Percentiles rank a stretch among this genome's conserved stretches.
These are phyloP conservation scores for Aleiodes alternator DNA, from an alignment of 2,888 invertebrate genomes.

Conservation along the genomic window DNA sequence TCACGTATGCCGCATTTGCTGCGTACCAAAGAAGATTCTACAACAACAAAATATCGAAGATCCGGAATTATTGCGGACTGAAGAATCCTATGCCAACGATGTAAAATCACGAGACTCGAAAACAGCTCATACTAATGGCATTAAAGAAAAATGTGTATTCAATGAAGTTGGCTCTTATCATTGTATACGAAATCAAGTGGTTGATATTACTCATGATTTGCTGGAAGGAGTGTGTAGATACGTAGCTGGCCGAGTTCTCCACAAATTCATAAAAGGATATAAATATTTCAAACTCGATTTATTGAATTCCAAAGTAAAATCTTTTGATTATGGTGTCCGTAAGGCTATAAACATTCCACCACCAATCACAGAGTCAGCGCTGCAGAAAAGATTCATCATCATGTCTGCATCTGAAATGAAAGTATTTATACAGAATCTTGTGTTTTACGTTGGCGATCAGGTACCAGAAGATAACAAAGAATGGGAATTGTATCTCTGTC, in stretches of 20 bases:
- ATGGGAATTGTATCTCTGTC: slow-evolving; percentile 47
- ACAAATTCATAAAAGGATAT: slow-evolving; percentile 41
- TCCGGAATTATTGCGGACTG: background rate
- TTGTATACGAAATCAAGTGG: slow-evolving; percentile 32
- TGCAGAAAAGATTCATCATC: slow-evolving; percentile 44
- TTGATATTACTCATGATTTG: slow-evolving; percentile 52
- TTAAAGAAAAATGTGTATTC: slow-evolving; percentile 50
- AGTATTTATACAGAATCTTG: slow-evolving; percentile 46
- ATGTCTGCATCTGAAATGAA: slow-evolving; percentile 49
- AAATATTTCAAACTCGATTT: slow-evolving; percentile 42
- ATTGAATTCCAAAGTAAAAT: slow-evolving; percentile 48
- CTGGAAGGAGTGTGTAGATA: slow-evolving; percentile 47
- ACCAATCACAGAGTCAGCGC: slow-evolving; percentile 26
- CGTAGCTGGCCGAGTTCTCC: slow-evolving; percentile 47
- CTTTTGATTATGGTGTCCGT: slow-evolving; percentile 41
- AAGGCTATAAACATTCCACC: slow-evolving; percentile 43
- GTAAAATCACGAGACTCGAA: background rate
- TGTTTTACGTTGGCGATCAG: slow-evolving; percentile 49
- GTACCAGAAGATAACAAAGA: slow-evolving; percentile 43
- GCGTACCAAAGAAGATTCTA: slow-evolving; percentile 36
- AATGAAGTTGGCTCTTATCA: slow-evolving; percentile 48
- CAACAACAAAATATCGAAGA: slow-evolving; percentile 5
- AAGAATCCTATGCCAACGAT: slow-evolving; percentile 2
- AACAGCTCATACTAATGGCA: slow-evolving; percentile 21
- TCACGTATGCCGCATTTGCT: slow-evolving; percentile 46